Evolutionary conservation across 2,888 invertebrate species (phyloP).

Genomic region (Lamellibrachia columna): DNA sequence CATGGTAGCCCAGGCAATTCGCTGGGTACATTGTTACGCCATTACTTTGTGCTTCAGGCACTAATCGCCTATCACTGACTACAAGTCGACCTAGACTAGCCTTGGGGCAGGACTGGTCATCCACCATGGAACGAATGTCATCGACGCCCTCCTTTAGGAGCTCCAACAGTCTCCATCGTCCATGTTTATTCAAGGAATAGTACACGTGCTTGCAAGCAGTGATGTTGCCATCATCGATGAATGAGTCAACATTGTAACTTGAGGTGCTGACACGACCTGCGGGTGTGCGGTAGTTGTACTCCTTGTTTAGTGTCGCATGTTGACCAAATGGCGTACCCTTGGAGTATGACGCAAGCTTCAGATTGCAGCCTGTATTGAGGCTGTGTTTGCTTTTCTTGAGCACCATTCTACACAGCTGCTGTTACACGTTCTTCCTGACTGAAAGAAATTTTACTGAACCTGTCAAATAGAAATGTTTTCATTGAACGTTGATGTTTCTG

Average conservation of each 20-base stretch:
- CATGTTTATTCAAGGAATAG: slow-evolving; percentile 6
- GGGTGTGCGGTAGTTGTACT: background rate
- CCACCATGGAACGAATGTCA: background rate
- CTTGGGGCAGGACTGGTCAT: background rate
- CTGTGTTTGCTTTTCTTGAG: background rate
- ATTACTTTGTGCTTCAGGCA: background rate
- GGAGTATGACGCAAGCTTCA: background rate
- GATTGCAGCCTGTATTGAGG: background rate
- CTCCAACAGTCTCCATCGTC: background rate
- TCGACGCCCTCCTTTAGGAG: background rate
- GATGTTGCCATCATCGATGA: background rate
- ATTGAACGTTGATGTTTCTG: background rate
- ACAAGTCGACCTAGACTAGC: background rate
- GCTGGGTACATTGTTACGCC: background rate
- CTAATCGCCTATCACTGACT: background rate
- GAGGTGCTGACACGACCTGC: background rate
- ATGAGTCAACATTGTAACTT: background rate
- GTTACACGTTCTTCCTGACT: background rate
- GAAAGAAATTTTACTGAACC: background rate
- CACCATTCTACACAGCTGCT: background rate
- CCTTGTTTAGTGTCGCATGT: background rate
- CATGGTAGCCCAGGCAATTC: background rate
- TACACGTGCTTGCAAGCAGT: background rate
- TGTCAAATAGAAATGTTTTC: background rate
- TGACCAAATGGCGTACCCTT: background rate